Conservation (phyloP, 2,888 invertebrate genomes). For the Eilema depressum region DNA sequence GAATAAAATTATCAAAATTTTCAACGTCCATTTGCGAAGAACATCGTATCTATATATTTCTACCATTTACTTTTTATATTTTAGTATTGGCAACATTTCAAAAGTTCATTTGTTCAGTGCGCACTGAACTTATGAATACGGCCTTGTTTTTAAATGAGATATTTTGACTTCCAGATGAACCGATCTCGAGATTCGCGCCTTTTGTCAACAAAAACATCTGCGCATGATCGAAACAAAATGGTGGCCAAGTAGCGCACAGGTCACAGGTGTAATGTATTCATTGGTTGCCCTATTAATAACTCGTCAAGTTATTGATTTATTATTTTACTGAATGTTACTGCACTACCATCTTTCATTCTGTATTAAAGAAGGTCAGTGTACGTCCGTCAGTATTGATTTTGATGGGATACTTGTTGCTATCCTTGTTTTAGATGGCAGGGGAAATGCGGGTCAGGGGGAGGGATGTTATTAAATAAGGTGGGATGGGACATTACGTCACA, state of each 20-base stretch:
- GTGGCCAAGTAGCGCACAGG: accelerated
- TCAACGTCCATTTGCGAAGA: too few relatives aligned
- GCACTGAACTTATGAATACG: not conserved
- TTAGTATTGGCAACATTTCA: not conserved
- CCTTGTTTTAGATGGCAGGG: not conserved
- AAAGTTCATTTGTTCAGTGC: not conserved
- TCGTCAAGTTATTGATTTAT: not conserved
- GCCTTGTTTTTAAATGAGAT: not conserved
- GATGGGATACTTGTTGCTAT: not conserved
- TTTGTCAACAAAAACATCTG: not conserved
- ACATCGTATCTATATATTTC: not conserved
- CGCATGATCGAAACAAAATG: constrained; percentile 5
- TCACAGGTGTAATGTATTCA: not conserved
- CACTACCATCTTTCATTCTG: not conserved
- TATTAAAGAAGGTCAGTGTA: not conserved
- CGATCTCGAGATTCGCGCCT: not conserved
- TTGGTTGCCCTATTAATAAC: not conserved
- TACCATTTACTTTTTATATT: not conserved
- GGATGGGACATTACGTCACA: not conserved
- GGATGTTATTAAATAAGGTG: not conserved
- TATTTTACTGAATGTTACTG: not conserved
- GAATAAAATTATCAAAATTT: not conserved
- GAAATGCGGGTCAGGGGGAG: not conserved
- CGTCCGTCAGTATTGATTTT: not conserved
- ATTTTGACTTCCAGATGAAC: not conserved